Percentiles rank a stretch among this genome's conserved stretches.
Conservation (phyloP, 2,888 invertebrate species). For the Fissipunctia ypsillon region DNA sequence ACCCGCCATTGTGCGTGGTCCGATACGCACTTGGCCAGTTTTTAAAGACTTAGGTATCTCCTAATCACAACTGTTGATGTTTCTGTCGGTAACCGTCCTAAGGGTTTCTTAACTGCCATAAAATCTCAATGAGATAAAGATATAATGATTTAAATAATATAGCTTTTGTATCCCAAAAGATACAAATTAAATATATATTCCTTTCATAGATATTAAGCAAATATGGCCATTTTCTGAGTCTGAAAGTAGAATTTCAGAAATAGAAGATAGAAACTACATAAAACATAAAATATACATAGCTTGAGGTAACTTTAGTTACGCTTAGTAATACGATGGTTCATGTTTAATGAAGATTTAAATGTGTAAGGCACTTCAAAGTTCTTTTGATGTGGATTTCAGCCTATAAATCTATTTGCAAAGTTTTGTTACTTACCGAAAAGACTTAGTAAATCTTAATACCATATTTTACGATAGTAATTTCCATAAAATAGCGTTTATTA, state of each 20-base stretch:
- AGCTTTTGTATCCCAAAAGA: background rate
- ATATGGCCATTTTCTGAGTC: background rate
- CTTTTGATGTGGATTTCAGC: slow-evolving; percentile 16
- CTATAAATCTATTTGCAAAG: background rate
- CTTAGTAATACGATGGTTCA: background rate
- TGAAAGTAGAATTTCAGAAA: slow-evolving; percentile 4
- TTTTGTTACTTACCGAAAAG: slow-evolving; percentile 1
- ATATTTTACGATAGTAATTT: background rate
- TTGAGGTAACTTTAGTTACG: background rate
- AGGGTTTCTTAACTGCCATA: background rate
- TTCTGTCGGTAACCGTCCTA: background rate
- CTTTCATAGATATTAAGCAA: background rate
- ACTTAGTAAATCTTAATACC: background rate
- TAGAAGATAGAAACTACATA: background rate
- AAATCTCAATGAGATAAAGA: background rate
- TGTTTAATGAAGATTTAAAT: slow-evolving; percentile 8
- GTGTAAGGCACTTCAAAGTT: background rate
- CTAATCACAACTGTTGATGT: background rate
- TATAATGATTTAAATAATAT: background rate
- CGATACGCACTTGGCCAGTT: too few species aligned
- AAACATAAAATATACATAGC: background rate
- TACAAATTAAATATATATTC: background rate
- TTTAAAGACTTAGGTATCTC: background rate
- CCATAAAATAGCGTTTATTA: background rate
- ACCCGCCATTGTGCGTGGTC: too few species aligned